Evolutionary conservation across 2,113 vertebrate species (phyloP), one percentile per base, ranked within the genome.

Genomic region (Carassius gibelio): DNA sequence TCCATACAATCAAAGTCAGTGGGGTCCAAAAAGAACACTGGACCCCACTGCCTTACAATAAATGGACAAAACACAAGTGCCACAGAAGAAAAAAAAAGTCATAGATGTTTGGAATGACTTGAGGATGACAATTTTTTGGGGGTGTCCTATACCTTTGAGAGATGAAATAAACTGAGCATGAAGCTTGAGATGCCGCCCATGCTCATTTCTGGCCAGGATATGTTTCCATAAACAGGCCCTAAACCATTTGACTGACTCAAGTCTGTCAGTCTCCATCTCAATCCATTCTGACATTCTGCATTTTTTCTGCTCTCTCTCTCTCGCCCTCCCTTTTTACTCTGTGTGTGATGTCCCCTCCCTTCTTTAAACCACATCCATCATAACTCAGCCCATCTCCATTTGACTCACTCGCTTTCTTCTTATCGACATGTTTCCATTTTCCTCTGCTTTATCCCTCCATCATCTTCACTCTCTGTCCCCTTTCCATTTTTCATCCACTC

Each of bases 381-480:
- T 90, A 86, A 92, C 91, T 91, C 89, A 90, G 91, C 89, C 91
- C 92, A 87, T 88, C 86, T 90, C 85, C 81, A 92, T 92, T 91
- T 93, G 86, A 89, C 93, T 93, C 89, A 82, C 91, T 93, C 88
- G 23, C 90, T 87, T 88, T 88, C 84, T 86, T 90, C 91, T 93
- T 93, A 94, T 94, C 90, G 93, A 94, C 93, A 94, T 93, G 92
- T 93, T 94, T 94, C 93, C 93, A 94, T 93, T 94, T 93, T 93
- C 92, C 91, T 91, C 92, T 92, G 85, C 89, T 91, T 80, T 80
- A 90, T 90, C 92, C 48, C 93, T 94, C 92, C 93, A 93, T 94
- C 93, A 94, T 91, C 92, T 92, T 93, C 92, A 88, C 87, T 88
- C 82, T 75, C 69, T 30, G 62, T 88, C 87, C 92, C 92, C 89